Percentiles rank a stretch among this genome's conserved stretches.
phyloP scores from a whole-genome alignment of 1,140 invertebrate genomes.

The Hylaeus volcanicus region DNA sequence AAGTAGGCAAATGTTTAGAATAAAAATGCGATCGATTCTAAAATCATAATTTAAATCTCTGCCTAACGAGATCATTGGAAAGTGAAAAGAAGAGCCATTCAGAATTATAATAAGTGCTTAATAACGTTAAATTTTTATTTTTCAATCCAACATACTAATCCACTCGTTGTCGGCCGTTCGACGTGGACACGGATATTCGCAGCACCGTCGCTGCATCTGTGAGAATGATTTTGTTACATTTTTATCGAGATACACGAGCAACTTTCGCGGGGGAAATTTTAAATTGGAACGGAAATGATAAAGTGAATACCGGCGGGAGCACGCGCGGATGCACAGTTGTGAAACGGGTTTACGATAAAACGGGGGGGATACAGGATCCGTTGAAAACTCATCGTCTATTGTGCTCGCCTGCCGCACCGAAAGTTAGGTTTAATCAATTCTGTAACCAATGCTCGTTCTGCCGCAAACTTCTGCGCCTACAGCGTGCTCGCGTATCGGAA shows the following conservation, averaged over 20 bases:
- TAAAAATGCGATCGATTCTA: no score
- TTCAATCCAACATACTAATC: neutral
- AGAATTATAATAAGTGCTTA: no score
- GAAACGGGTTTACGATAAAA: conserved; percentile 47
- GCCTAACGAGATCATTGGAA: no score
- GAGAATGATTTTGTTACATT: neutral
- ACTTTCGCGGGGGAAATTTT: conserved; percentile 25
- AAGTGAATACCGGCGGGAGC: conserved; percentile 9
- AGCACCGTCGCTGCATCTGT: neutral
- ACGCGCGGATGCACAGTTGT: conserved; percentile 27
- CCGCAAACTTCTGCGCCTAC: conserved; percentile 18
- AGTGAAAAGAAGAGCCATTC: no score
- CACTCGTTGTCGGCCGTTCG: neutral
- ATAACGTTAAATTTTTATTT: no score
- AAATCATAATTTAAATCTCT: no score
- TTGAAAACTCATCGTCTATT: conserved; percentile 57
- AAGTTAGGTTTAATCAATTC: conserved; percentile 63
- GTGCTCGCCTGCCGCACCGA: conserved; percentile 39
- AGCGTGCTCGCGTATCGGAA: conserved; percentile 2
- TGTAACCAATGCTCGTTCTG: conserved; percentile 45
- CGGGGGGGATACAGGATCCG: conserved; percentile 32
- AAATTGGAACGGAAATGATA: conserved; percentile 47
- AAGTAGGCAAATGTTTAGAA: no score
- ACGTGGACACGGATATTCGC: neutral
- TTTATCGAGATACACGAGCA: conserved; percentile 4